These are phyloP conservation scores for Cariama cristata DNA, from an alignment of 2,113 vertebrate species.

Conservation along the genomic window DNA sequence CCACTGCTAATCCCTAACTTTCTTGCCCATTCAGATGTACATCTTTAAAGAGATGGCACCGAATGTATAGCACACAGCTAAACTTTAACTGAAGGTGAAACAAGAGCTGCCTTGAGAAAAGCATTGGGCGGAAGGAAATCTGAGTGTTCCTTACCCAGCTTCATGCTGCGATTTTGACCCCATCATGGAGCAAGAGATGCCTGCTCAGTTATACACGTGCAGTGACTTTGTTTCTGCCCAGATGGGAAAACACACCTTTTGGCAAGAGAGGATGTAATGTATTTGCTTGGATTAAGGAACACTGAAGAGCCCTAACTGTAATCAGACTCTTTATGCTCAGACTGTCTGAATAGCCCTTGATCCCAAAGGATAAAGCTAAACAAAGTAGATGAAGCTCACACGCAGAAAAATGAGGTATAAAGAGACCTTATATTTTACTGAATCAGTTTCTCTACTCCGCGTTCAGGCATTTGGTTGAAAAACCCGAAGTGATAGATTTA, in stretches of 20 bases:
- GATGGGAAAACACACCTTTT: neutral
- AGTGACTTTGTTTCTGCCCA: neutral
- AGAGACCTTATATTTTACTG: neutral
- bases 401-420: neutral
- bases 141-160: neutral
- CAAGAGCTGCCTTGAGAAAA: neutral
- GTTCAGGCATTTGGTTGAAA: neutral
- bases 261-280: neutral
- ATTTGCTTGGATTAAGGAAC: neutral
- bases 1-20: constrained; percentile 37
- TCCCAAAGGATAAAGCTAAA: constrained; percentile 22
- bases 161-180: neutral
- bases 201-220: neutral
- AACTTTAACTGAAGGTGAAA: constrained; percentile 14
- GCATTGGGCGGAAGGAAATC: neutral
- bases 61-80: neutral
- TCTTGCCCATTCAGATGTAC: constrained; percentile 64
- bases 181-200: neutral
- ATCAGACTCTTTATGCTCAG: neutral
- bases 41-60: constrained; percentile 34
- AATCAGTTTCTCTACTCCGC: constrained; percentile 5
- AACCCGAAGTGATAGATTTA: neutral
- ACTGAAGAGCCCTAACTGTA: neutral
- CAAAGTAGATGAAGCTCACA: constrained; percentile 6
- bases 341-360: neutral